Conservation (phyloP, 2,888 invertebrate species). For the Saturnia japonica region DNA sequence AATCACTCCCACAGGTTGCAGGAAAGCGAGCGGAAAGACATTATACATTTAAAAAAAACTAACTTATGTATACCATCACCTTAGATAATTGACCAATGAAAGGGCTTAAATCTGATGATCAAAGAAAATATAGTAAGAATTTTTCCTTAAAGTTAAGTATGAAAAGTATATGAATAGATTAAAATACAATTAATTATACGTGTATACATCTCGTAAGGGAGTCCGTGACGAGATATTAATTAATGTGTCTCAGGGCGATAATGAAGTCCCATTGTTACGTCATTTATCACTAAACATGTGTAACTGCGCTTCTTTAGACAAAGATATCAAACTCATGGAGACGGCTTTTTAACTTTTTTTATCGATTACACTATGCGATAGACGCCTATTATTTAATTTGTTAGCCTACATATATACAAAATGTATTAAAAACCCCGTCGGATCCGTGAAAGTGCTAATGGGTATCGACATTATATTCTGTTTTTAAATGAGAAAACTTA, state of each 20-base stretch:
- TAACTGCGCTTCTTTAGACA: slow-evolving; percentile 26
- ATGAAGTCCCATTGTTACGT: slow-evolving; percentile 65
- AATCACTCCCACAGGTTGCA: too few species aligned
- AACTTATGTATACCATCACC: neutral
- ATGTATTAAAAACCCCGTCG: too few species aligned
- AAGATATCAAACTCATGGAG: neutral
- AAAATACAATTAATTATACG: too few species aligned
- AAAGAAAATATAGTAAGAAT: too few species aligned
- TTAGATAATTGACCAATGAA: neutral
- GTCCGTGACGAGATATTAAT: slow-evolving; percentile 57
- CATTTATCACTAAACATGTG: slow-evolving; percentile 66
- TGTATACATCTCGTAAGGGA: slow-evolving; percentile 18
- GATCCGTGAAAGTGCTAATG: too few species aligned
- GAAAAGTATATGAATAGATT: neutral
- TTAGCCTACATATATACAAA: neutral
- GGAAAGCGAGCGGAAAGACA: too few species aligned
- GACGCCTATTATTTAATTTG: neutral
- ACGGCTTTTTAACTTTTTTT: neutral
- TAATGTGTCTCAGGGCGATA: slow-evolving; percentile 58
- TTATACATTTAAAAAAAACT: too few species aligned
- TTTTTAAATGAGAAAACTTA: too few species aligned
- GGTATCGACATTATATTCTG: too few species aligned
- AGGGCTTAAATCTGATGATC: too few species aligned
- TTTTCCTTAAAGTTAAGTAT: neutral
- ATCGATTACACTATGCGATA: neutral